Percentiles rank a stretch among this genome's conserved stretches.
These are phyloP conservation scores for Paratilapia polleni DNA, from an alignment of 2,113 vertebrate species.

Conservation along the genomic window DNA sequence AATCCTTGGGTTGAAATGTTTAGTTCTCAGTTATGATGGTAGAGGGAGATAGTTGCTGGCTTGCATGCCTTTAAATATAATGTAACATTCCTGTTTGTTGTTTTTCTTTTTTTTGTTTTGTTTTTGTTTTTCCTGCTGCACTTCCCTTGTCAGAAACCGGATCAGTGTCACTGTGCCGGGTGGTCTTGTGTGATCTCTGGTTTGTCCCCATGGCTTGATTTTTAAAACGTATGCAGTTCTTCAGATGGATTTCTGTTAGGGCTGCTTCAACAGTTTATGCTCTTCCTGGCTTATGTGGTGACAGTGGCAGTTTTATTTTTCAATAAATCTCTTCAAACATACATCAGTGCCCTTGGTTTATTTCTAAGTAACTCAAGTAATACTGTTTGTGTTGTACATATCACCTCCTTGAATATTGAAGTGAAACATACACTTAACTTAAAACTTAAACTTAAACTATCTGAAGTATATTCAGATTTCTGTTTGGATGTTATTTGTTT, in stretches of 20 bases:
- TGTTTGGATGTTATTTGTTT: background rate
- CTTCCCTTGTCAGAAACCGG: slow-evolving; percentile 22
- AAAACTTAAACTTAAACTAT: background rate
- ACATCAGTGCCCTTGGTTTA: background rate
- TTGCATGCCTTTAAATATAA: slow-evolving; percentile 57
- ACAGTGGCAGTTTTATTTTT: slow-evolving; percentile 73
- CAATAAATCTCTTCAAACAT: slow-evolving; percentile 74
- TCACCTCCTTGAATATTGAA: background rate
- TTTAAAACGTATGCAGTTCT: slow-evolving; percentile 52
- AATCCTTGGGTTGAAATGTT: slow-evolving; percentile 7
- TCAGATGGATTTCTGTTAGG: slow-evolving; percentile 52
- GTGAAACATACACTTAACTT: background rate
- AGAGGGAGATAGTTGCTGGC: background rate
- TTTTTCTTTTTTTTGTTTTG: background rate
- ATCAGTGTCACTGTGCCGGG: slow-evolving; percentile 13
- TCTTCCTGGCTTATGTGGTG: slow-evolving; percentile 46
- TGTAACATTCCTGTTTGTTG: slow-evolving; percentile 56
- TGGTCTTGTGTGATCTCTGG: background rate
- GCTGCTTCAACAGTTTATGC: slow-evolving; percentile 51
- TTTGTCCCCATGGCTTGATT: slow-evolving; percentile 49
- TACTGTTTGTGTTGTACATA: no score
- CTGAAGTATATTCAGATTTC: background rate
- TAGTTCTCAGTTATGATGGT: background rate
- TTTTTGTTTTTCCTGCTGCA: slow-evolving; percentile 34
- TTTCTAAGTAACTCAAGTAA: background rate